A percentile compares a stretch with the other conserved stretches of the same genome.
phyloP scores from a whole-genome alignment of 2,113 vertebrate genomes.

The Podiceps cristatus region DNA sequence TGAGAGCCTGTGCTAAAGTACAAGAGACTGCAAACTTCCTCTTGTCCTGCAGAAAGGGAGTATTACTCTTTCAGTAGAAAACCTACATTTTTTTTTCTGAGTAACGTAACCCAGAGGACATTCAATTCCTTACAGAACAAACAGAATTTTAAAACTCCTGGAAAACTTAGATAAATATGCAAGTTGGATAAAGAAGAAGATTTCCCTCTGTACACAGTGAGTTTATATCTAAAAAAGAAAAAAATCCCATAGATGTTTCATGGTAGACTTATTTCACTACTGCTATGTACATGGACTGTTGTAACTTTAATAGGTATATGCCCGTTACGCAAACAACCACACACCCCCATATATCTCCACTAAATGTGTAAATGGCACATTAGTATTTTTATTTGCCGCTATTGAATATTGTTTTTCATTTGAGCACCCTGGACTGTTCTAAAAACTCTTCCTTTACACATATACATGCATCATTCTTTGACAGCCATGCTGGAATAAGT shows the following conservation, averaged over 20 bases:
- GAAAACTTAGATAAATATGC: not conserved
- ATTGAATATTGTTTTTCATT: not conserved
- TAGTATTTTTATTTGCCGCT: not conserved
- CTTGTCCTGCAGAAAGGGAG: not conserved
- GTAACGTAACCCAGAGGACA: not conserved
- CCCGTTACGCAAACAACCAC: not conserved
- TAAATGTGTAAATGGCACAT: not conserved
- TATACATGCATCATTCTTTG: not conserved
- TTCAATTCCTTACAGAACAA: not conserved
- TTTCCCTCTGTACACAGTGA: not conserved
- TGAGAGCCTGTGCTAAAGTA: not conserved
- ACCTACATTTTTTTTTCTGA: not conserved
- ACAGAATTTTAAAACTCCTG: not conserved
- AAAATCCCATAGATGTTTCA: not conserved
- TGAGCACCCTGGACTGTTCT: not conserved
- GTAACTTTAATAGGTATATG: not conserved
- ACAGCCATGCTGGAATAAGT: not conserved
- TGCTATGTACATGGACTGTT: not conserved
- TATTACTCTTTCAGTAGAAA: not conserved
- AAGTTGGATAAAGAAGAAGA: not conserved
- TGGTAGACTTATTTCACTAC: not conserved
- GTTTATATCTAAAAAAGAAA: not conserved
- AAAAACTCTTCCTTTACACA: not conserved
- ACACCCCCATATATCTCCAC: not conserved
- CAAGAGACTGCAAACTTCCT: conserved; percentile 19